These are phyloP conservation scores for Schizopygopsis pylzovi DNA, from an alignment of 2,797 vertebrate genomes.

Conservation along the genomic window DNA sequence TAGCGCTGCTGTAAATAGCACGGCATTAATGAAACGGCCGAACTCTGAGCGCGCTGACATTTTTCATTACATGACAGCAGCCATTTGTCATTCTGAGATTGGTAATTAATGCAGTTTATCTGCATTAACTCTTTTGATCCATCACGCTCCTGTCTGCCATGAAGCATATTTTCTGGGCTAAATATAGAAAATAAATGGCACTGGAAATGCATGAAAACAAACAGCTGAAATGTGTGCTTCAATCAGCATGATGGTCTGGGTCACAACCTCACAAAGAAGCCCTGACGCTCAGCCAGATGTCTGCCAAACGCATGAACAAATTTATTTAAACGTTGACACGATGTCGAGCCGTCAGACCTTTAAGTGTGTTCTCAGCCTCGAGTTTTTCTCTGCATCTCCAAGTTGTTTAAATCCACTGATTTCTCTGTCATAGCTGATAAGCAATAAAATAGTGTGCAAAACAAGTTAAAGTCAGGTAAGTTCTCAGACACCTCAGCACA, in stretches of 20 bases:
- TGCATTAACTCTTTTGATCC: conserved; percentile 64
- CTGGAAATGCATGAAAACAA: conserved; percentile 26
- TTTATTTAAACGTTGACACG: background rate
- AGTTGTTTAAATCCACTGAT: conserved; percentile 17
- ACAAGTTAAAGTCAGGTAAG: conserved; percentile 26
- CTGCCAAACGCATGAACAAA: conserved; percentile 13
- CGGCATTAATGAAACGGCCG: conserved; percentile 53
- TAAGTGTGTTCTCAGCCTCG: background rate
- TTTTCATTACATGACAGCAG: conserved; percentile 61
- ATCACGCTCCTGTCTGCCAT: conserved; percentile 54
- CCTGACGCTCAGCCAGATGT: conserved; percentile 13
- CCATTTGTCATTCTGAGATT: conserved; percentile 64
- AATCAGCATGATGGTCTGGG: conserved; percentile 11
- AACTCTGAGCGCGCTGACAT: conserved; percentile 54
- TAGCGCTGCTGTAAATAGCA: conserved; percentile 48
- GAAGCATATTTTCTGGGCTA: conserved; percentile 44
- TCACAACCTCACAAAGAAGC: conserved; percentile 22
- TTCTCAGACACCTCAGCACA: background rate
- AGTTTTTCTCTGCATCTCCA: background rate
- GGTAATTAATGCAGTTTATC: conserved; percentile 66
- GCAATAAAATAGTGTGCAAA: background rate
- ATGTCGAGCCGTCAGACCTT: background rate
- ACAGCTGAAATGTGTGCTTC: conserved; percentile 10
- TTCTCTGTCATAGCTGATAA: background rate
- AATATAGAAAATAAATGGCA: conserved; percentile 36